Conservation (phyloP, 1,140 invertebrate species). For the Tribolium castaneum region DNA sequence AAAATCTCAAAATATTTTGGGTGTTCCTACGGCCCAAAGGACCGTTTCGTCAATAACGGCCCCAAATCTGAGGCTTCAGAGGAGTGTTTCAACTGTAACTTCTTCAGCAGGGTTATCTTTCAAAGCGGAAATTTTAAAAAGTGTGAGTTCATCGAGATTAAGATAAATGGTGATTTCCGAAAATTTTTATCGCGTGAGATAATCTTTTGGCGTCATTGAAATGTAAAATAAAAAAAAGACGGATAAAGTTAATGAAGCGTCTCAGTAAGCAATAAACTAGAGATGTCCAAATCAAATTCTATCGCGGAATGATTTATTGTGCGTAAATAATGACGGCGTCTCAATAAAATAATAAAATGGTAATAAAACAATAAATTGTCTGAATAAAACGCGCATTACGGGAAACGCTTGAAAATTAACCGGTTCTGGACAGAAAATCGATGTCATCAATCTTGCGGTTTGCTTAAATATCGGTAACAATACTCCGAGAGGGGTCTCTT, state of each 20-base stretch:
- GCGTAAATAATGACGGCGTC: not conserved
- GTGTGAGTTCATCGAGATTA: not conserved
- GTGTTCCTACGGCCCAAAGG: not conserved
- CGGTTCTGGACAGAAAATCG: not conserved
- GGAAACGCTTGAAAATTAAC: not conserved
- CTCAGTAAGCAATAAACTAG: not conserved
- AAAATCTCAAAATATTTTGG: not conserved
- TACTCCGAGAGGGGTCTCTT: conserved; percentile 17
- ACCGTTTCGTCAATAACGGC: not conserved
- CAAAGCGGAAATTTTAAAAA: not conserved
- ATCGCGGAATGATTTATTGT: not conserved
- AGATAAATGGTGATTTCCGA: too few species aligned
- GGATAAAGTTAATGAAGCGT: not conserved
- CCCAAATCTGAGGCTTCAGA: not conserved
- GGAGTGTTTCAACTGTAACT: not conserved
- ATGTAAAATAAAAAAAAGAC: not conserved
- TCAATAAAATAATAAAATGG: not conserved
- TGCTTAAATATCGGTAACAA: conserved; percentile 4
- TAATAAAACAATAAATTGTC: conserved; percentile 2
- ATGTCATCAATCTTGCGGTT: not conserved
- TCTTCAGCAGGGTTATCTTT: not conserved
- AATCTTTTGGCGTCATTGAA: not conserved
- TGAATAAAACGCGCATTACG: not conserved
- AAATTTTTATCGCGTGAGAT: not conserved
- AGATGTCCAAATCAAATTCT: not conserved